A percentile compares a stretch with the other conserved stretches of the same genome.
Evolutionary conservation across 2,888 invertebrate species (phyloP).

Genomic region (Thymelicus acteon): DNA sequence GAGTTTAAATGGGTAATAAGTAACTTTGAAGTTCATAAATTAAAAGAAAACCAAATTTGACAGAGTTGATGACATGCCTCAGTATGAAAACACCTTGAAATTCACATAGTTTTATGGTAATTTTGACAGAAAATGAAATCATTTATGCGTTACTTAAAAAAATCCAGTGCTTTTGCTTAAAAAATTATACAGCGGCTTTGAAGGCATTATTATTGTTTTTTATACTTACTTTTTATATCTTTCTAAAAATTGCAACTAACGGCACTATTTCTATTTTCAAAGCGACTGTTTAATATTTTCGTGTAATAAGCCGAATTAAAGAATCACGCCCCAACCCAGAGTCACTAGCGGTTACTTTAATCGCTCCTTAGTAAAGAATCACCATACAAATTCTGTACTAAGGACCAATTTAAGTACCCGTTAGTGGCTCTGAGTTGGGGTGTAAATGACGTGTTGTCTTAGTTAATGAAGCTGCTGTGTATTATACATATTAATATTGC

Average conservation of each 20-base stretch:
- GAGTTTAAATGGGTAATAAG: constrained; percentile 30
- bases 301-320: constrained; percentile 15
- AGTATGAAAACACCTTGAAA: constrained; percentile 6
- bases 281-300: constrained; percentile 14
- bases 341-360: too few species aligned
- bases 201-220: neutral
- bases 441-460: constrained; percentile 30
- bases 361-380: too few species aligned
- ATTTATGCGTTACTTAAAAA: constrained; percentile 18
- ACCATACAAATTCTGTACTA: too few species aligned
- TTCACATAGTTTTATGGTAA: constrained; percentile 1
- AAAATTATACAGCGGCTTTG: constrained; percentile 17
- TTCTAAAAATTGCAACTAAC: too few species aligned
- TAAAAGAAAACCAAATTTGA: constrained; percentile 32
- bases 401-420: too few species aligned
- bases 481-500: constrained; percentile 45
- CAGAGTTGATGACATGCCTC: constrained; percentile 24
- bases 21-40: constrained; percentile 4
- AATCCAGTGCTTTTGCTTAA: constrained; percentile 7
- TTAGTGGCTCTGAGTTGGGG: too few species aligned
- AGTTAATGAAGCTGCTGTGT: constrained; percentile 43
- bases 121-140: constrained; percentile 19
- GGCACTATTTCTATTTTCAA: neutral
- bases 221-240: neutral
- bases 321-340: too few species aligned